Conservation (phyloP, 2,113 vertebrate genomes). For the Arothron firmamentum region DNA sequence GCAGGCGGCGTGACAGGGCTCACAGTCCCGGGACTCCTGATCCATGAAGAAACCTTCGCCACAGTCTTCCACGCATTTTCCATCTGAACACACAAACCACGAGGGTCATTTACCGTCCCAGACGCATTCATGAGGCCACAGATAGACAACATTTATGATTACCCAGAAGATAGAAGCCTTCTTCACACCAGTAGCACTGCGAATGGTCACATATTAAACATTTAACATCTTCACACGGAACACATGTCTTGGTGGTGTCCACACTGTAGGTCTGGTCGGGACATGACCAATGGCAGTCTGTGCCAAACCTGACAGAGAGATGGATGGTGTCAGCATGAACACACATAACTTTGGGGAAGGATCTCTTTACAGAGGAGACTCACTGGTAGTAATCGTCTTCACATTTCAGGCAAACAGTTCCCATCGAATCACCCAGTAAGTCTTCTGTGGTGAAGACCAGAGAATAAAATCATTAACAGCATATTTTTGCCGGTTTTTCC, state of each 20-base stretch:
- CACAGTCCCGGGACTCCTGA: constrained; percentile 74
- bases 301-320: constrained; percentile 70
- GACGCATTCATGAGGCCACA: not conserved
- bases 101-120: not conserved
- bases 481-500: not conserved
- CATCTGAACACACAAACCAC: constrained; percentile 48
- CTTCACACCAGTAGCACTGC: constrained; percentile 81
- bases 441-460: constrained; percentile 45
- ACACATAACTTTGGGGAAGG: not conserved
- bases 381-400: constrained; percentile 67
- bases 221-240: constrained; percentile 61
- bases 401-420: constrained; percentile 65
- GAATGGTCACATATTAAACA: constrained; percentile 79
- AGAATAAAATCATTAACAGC: constrained; percentile 1
- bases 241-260: constrained; percentile 64
- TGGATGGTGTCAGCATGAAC: not conserved
- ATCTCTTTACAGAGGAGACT: constrained; percentile 16
- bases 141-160: not conserved
- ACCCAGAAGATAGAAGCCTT: constrained; percentile 74
- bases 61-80: constrained; percentile 75
- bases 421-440: constrained; percentile 27
- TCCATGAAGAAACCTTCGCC: constrained; percentile 77
- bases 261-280: constrained; percentile 81
- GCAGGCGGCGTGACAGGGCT: constrained; percentile 81
- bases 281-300: constrained; percentile 78